These are phyloP conservation scores for Platorchestia sp. DNA, from an alignment of 1,140 invertebrate genomes.

Conservation along the genomic window DNA sequence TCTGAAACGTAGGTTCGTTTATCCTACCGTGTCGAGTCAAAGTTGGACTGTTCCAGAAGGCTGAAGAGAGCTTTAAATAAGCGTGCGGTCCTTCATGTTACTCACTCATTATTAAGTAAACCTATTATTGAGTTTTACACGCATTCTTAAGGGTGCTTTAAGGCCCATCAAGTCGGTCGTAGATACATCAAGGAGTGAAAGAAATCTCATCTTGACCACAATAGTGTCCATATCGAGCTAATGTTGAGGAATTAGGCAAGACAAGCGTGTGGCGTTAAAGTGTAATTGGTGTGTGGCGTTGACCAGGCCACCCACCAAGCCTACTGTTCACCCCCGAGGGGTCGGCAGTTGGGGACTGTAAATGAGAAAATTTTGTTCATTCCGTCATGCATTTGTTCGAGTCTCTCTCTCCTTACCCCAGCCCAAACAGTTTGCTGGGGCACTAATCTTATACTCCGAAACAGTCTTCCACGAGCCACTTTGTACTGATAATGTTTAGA, in stretches of 20 bases:
- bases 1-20: neutral
- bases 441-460: neutral
- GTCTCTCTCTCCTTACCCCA: neutral
- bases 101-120: constrained; percentile 17
- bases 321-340: constrained; percentile 20
- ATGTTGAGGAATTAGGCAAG: constrained; percentile 31
- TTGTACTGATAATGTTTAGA: neutral
- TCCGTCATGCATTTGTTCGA: neutral
- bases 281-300: constrained; percentile 45
- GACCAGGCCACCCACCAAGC: constrained; percentile 31
- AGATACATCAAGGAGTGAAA: constrained; percentile 41
- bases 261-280: constrained; percentile 49
- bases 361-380: constrained; percentile 17
- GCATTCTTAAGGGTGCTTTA: constrained; percentile 27
- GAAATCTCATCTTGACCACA: constrained; percentile 51
- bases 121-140: constrained; percentile 45
- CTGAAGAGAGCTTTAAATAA: neutral
- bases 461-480: neutral
- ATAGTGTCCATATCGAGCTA: constrained; percentile 54
- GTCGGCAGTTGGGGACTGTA: neutral
- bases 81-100: constrained; percentile 16
- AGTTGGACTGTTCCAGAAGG: neutral
- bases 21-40: neutral
- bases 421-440: constrained; percentile 15
- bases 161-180: constrained; percentile 17